Evolutionary conservation across 2,888 invertebrate species (phyloP).

Genomic region (Bombyx huttoni): DNA sequence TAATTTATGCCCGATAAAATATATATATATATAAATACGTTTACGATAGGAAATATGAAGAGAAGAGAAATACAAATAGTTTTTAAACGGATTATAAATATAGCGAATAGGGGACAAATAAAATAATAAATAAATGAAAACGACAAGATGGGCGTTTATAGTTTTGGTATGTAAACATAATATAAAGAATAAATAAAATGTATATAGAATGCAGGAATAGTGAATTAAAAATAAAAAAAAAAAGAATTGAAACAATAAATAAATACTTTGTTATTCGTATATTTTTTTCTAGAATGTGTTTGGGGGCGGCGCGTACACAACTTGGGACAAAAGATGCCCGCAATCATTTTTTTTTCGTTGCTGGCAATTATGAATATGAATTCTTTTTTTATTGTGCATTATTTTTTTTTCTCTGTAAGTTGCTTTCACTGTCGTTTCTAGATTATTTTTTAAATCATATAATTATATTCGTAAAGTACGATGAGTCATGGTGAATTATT

Average conservation of each 20-base stretch:
- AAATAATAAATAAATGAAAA: conserved; percentile 22
- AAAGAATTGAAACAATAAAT: conserved; percentile 67
- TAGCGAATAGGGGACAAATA: conserved; percentile 43
- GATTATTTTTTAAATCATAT: conserved; percentile 70
- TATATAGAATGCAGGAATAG: conserved; percentile 65
- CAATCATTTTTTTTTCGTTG: conserved; percentile 36
- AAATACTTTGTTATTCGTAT: conserved; percentile 57
- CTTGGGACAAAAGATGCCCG: conserved; percentile 28
- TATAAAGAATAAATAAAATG: conserved; percentile 44
- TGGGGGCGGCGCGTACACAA: conserved; percentile 18
- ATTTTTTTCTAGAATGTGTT: conserved; percentile 42
- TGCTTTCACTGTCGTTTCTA: conserved; percentile 70
- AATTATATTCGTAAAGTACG: conserved; percentile 69
- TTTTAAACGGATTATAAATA: conserved; percentile 66
- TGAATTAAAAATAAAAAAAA: conserved; percentile 31
- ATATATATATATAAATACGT: conserved; percentile 53
- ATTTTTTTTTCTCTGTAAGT: conserved; percentile 64
- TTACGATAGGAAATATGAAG: conserved; percentile 49
- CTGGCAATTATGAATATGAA: conserved; percentile 37
- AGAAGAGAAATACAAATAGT: conserved; percentile 66
- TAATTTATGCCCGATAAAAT: conserved; percentile 67
- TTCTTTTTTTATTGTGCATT: conserved; percentile 65
- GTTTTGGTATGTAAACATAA: conserved; percentile 68
- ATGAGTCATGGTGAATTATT: conserved; percentile 59
- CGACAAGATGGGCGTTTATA: conserved; percentile 59